Evolutionary conservation across 2,888 invertebrate genomes (phyloP), one percentile per base, ranked within the genome.

Genomic region (Phymatocera aterrima): DNA sequence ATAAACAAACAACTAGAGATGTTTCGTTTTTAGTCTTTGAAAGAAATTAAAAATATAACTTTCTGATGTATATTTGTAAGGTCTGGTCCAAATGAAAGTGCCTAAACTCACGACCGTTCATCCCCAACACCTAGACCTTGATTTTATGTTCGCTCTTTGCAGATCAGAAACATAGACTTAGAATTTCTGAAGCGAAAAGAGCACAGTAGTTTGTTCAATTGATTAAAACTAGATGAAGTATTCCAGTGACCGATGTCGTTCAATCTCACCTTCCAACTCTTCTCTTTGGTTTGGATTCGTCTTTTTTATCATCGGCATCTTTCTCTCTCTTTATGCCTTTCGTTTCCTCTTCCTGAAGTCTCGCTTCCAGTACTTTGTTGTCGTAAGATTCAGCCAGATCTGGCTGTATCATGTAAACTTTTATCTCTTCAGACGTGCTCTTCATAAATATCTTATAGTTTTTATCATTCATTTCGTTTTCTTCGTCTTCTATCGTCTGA

Each of bases 321-420:
- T 86, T 88, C 37, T 78, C 85, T 68, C 86, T 84, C 81, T 89
- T 89, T 8, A 81, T 82, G 57, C 85, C 86, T 77, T 86, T 86
- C 1, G 84, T 70, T 46, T 84, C 82, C 60, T 87, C n/a, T n/a
- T n/a, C 87, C 81, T 88, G 85, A 60, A 90, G 84, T 80, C 90
- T 87, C 79, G 88, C 82, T 81, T 90, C 89, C 60, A 89, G 80
- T 81, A 90, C 85, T 81, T 87, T 88, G 82, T 84, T 89, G 80
- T 90, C 89, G 79, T 90, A 90, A 51, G 85, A 84, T 82, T 90
- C 88, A 43, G 90, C 90, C 79, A 90, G 82, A 72, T 89, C 85
- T 48, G 90, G 90, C 81, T 90, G 88, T 61, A 90, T 84, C 83
- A 87, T 86, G 74, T 89, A 90, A 2, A 90, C 89, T 75, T 88